phyloP scores from a whole-genome alignment of 2,888 invertebrate species.

The Lasioglossum figueresi region DNA sequence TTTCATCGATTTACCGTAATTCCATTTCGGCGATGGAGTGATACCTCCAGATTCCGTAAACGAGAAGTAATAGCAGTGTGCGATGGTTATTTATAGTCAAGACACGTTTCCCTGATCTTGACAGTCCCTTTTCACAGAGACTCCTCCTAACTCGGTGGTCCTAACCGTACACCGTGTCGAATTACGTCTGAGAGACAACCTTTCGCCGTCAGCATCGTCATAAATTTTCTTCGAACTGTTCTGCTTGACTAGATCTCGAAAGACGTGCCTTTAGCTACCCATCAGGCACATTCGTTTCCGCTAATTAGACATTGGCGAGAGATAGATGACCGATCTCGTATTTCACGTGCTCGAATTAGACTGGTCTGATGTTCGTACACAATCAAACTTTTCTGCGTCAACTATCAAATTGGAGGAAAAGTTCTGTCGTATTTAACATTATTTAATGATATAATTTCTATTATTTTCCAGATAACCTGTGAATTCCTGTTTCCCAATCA shows the following conservation, averaged over 20 bases:
- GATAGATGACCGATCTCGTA: neutral
- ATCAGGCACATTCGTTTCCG: neutral
- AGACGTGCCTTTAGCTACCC: neutral
- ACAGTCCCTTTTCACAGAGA: slow-evolving; percentile 1
- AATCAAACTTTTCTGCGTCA: neutral
- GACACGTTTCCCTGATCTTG: neutral
- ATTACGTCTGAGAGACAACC: neutral
- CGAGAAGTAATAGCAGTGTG: neutral
- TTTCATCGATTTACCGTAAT: neutral
- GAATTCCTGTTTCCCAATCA: too few relatives aligned
- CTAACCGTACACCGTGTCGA: slow-evolving; percentile 11
- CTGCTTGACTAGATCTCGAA: slow-evolving; percentile 1
- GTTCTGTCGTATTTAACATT: too few relatives aligned
- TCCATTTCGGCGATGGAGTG: neutral
- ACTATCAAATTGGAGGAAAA: too few relatives aligned
- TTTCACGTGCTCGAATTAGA: neutral
- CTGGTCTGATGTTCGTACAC: neutral
- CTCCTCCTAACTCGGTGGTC: slow-evolving; percentile 2
- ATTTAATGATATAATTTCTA: too few relatives aligned
- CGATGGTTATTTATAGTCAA: neutral
- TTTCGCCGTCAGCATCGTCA: slow-evolving; percentile 8
- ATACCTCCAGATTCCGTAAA: neutral
- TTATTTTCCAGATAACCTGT: too few relatives aligned
- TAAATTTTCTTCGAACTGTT: slow-evolving; percentile 11
- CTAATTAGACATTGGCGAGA: slow-evolving; percentile 8